Base-by-base conservation (phyloP, 2,797 vertebrate genomes). In the Typhlichthys subterraneus region DNA sequence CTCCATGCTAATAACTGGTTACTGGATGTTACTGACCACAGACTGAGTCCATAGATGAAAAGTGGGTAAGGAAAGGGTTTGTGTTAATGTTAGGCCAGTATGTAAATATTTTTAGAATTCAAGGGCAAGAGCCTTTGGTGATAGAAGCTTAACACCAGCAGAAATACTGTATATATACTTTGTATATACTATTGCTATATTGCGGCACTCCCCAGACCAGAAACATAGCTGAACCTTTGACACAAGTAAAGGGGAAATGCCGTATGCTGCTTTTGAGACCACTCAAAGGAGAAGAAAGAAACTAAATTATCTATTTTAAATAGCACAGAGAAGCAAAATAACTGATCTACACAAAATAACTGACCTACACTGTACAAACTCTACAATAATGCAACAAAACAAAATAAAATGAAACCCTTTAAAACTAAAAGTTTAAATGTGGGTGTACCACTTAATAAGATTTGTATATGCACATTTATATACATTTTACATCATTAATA, bases 101-200 rank as follows among this genome's bases (percentile, higher is more conserved):
- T 69, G 80, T 85, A 87, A 89, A 89, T 77, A 74, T 15, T 76
- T 79, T 83, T 17, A 66, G 79, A 77, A 75, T 79, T 72, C 61
- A 65, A 73, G 79, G 83, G 78, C 80, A 59, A 66, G 56, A 52
- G 75, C 52, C 60, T 59, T 79, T 3, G 38, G 76, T 87, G 83
- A 88, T 85, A 70, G 80, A 82, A 79, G 80, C 63, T 75, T 81
- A 73, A 75, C 75, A 80, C 67, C 71, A 78, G 83, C 61, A 47
- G 38, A 67, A 78, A 73, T 45, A 23, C 47, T 47, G 1, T 38
- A 38, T 38, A 38, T 38, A 5, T 5, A 38, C 7, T 38, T 23
- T 23, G 23, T 23, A 23, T 23, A 23, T 23, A 3, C 23, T 23
- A 23, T 23, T 23, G 3, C 11, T 49, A 59, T 48, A 54, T 61